A percentile compares a stretch with the other conserved stretches of the same genome.
Conservation (phyloP, 1,140 invertebrate species). For the Nasonia giraulti region DNA sequence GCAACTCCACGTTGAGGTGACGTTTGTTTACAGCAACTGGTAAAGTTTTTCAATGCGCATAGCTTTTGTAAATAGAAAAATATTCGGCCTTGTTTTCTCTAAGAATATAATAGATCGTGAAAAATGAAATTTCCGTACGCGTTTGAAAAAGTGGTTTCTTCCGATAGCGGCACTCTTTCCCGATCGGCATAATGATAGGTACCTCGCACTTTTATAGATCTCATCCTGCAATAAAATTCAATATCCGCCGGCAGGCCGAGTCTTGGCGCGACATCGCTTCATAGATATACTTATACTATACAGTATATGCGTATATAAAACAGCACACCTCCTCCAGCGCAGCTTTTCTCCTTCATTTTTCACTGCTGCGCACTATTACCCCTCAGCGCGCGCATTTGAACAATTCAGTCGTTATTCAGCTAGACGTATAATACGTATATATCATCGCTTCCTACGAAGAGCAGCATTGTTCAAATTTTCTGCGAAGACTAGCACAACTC, state of each 20-base stretch:
- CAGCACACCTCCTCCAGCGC: background rate
- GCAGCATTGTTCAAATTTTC: no score
- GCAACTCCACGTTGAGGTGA: no score
- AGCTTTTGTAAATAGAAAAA: no score
- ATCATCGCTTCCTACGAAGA: background rate
- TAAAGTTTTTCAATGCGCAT: no score
- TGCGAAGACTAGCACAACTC: no score
- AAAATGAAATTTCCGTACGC: background rate
- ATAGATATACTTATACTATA: background rate
- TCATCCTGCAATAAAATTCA: slow-evolving; percentile 22
- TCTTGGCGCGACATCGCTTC: background rate
- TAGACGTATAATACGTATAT: background rate
- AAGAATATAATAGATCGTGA: no score
- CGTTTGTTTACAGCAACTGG: no score
- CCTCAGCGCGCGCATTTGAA: background rate
- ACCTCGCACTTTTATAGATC: background rate
- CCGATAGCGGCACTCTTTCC: background rate
- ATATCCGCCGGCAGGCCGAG: background rate
- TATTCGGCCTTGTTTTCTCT: no score
- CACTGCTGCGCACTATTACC: background rate
- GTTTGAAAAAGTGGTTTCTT: background rate
- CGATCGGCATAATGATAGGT: background rate
- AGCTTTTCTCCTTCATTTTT: background rate
- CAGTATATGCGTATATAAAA: no score
- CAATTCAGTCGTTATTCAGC: background rate